Conservation (phyloP, 2,888 invertebrate species). For the Gari tellinella region DNA sequence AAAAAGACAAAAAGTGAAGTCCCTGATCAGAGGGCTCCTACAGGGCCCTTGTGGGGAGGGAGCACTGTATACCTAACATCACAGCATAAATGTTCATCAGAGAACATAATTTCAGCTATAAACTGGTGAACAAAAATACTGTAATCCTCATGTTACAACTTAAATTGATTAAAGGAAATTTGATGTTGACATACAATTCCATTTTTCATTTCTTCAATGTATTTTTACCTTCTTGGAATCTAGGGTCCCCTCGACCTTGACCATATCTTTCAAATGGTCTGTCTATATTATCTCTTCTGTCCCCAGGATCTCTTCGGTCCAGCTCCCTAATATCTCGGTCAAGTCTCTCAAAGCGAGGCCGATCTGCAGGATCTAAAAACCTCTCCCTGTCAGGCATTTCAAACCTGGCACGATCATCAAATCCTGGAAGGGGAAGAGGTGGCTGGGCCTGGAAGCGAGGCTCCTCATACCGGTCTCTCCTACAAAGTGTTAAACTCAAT, state of each 20-base stretch:
- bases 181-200: too few relatives aligned
- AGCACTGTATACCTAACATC: too few relatives aligned
- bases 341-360: slow-evolving; percentile 31
- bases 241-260: slow-evolving; percentile 23
- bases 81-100: too few relatives aligned
- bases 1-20: too few relatives aligned
- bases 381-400: slow-evolving; percentile 36
- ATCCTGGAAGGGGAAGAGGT: slow-evolving; percentile 18
- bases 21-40: too few relatives aligned
- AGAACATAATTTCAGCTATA: too few relatives aligned
- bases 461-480: slow-evolving; percentile 50
- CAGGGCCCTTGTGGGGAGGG: too few relatives aligned
- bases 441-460: slow-evolving; percentile 21
- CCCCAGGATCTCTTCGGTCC: slow-evolving; percentile 30
- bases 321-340: slow-evolving; percentile 16
- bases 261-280: slow-evolving; percentile 48
- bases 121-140: not conserved
- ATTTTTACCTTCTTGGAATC: slow-evolving; percentile 39
- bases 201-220: too few relatives aligned
- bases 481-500: slow-evolving; percentile 4
- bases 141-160: not conserved
- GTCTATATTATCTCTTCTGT: slow-evolving; percentile 41
- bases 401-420: slow-evolving; percentile 40
- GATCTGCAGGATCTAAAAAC: slow-evolving; percentile 13
- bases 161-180: not conserved